Percentiles rank a stretch among this genome's conserved stretches.
phyloP scores from a whole-genome alignment of 2,888 invertebrate species.

The Nomada fabriciana region DNA sequence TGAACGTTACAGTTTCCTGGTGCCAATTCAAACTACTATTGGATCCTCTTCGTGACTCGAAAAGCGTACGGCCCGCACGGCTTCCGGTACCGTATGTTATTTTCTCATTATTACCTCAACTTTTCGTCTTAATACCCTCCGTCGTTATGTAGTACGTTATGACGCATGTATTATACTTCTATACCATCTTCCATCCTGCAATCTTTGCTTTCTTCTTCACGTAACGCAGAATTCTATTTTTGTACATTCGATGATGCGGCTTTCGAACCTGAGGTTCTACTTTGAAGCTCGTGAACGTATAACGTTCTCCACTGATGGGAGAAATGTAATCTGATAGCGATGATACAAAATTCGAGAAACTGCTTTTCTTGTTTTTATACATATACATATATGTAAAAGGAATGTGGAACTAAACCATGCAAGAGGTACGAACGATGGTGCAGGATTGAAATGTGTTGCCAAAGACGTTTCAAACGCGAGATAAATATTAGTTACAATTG shows the following conservation, averaged over 20 bases:
- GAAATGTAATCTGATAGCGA: too few species aligned
- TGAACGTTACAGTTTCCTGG: constrained; percentile 60
- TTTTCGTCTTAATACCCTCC: constrained; percentile 9
- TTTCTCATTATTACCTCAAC: constrained; percentile 38
- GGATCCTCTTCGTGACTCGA: constrained; percentile 53
- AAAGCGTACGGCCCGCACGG: constrained; percentile 2
- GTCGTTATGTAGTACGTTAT: background rate
- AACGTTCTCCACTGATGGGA: too few species aligned
- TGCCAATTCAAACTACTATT: constrained; percentile 69
- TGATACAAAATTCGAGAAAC: too few species aligned
- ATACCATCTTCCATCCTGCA: background rate
- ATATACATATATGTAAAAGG: too few species aligned
- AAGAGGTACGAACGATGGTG: too few species aligned
- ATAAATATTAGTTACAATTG: background rate
- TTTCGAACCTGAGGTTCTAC: too few species aligned
- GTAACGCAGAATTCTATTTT: background rate
- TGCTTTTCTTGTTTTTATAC: too few species aligned
- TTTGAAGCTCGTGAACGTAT: too few species aligned
- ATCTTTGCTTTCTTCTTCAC: background rate
- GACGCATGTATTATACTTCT: background rate
- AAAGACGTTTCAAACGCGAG: background rate
- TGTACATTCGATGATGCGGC: background rate
- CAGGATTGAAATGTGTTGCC: background rate
- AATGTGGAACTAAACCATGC: too few species aligned
- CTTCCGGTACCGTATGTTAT: constrained; percentile 29